Evolutionary conservation across 2,888 invertebrate species (phyloP).

Genomic region (Linnaemya vulpina): DNA sequence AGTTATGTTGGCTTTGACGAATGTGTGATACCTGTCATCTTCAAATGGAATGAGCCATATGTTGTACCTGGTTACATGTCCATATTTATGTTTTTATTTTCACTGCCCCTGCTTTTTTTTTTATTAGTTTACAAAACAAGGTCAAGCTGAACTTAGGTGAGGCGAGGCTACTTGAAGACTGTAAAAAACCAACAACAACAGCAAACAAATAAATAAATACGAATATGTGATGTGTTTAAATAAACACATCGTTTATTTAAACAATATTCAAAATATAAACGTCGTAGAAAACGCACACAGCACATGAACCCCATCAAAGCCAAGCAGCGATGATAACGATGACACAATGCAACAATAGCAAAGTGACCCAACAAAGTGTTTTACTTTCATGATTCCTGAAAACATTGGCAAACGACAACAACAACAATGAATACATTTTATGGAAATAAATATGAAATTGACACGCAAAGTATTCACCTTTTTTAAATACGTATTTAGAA

Average conservation of each 20-base stretch:
- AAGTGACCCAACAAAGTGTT: conserved; percentile 55
- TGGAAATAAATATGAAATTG: conserved; percentile 38
- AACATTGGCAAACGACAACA: background rate
- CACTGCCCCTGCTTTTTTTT: conserved; percentile 4
- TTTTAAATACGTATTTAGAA: conserved; percentile 8
- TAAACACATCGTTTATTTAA: conserved; percentile 9
- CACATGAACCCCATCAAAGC: conserved; percentile 27
- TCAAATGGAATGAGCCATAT: background rate
- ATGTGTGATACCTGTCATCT: too few relatives aligned
- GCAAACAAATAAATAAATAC: background rate
- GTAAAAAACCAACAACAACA: background rate
- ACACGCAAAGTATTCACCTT: conserved; percentile 14
- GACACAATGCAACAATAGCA: conserved; percentile 59
- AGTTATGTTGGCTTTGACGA: too few relatives aligned
- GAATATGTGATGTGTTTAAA: background rate
- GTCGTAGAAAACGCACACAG: conserved; percentile 17
- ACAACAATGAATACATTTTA: background rate
- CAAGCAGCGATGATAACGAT: conserved; percentile 45
- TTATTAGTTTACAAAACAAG: conserved; percentile 36
- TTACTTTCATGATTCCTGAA: conserved; percentile 10
- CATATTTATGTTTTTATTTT: background rate
- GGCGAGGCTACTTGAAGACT: conserved; percentile 38
- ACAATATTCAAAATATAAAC: background rate
- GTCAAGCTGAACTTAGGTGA: conserved; percentile 48
- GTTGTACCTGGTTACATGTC: background rate